phyloP scores from a whole-genome alignment of 2,113 vertebrate species.

The Melanocharis versteri region DNA sequence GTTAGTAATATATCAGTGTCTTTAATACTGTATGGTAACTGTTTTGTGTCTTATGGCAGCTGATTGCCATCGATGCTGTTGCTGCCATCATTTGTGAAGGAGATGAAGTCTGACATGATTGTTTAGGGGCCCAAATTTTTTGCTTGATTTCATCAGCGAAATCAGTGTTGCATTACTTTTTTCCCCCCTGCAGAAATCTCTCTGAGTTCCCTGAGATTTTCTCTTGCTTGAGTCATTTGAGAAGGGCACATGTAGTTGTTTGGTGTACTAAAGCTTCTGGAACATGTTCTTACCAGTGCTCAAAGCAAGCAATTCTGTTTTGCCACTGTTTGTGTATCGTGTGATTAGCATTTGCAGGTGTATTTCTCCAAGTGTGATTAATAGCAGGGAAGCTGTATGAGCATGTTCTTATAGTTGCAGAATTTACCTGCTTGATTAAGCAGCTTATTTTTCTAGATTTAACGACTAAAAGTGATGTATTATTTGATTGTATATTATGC shows the following conservation, averaged over 20 bases:
- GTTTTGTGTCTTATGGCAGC: background rate
- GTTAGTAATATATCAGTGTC: background rate
- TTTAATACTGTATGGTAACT: background rate
- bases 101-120: background rate
- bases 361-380: background rate
- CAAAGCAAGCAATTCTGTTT: background rate
- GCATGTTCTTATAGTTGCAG: background rate
- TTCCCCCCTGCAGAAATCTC: background rate
- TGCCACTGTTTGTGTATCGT: background rate
- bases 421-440: background rate
- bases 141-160: background rate
- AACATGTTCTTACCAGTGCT: background rate
- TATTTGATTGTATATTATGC: background rate
- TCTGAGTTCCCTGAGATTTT: background rate
- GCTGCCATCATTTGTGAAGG: background rate
- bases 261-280: background rate
- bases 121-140: background rate
- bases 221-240: background rate
- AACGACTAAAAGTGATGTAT: background rate
- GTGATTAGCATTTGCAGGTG: background rate
- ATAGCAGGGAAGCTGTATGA: background rate
- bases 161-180: background rate
- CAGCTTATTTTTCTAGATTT: background rate
- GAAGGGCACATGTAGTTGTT: background rate
- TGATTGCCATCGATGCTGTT: background rate